Conservation (phyloP, 1,140 invertebrate genomes). For the Sitophilus oryzae region DNA sequence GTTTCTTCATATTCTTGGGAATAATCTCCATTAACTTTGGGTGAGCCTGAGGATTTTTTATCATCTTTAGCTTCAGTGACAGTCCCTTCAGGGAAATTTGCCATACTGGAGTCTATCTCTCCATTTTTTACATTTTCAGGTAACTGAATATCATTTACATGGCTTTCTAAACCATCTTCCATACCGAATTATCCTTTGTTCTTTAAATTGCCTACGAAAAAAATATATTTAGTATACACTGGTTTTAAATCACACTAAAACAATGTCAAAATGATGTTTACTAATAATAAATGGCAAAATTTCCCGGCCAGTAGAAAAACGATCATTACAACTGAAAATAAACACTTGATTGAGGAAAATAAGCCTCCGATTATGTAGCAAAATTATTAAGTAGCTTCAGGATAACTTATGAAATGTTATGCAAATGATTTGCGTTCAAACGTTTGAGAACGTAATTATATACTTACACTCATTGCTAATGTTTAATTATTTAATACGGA, state of each 20-base stretch:
- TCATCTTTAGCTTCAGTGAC: conserved; percentile 22
- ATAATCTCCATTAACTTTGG: conserved; percentile 33
- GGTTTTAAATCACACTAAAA: background rate
- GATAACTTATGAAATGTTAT: conserved; percentile 10
- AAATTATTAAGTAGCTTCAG: background rate
- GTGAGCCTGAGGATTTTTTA: conserved; percentile 13
- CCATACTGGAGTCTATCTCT: conserved; percentile 33
- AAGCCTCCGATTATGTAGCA: background rate
- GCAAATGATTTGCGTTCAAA: background rate
- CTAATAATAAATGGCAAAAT: background rate
- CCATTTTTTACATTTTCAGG: conserved; percentile 28
- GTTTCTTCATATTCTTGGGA: conserved; percentile 16
- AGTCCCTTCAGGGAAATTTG: conserved; percentile 35
- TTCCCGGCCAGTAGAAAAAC: background rate
- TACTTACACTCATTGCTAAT: conserved; percentile 12
- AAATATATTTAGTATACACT: background rate
- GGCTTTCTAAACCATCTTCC: conserved; percentile 41
- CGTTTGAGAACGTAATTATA: background rate
- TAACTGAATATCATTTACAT: conserved; percentile 19
- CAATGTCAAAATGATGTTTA: conserved; percentile 10
- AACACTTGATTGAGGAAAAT: background rate
- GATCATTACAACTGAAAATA: background rate
- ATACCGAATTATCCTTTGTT: conserved; percentile 34
- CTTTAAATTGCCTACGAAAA: conserved; percentile 9
- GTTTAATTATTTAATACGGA: conserved; percentile 3